Base-by-base conservation (phyloP, 2,797 vertebrate species). In the Poeciliopsis gracilis region DNA sequence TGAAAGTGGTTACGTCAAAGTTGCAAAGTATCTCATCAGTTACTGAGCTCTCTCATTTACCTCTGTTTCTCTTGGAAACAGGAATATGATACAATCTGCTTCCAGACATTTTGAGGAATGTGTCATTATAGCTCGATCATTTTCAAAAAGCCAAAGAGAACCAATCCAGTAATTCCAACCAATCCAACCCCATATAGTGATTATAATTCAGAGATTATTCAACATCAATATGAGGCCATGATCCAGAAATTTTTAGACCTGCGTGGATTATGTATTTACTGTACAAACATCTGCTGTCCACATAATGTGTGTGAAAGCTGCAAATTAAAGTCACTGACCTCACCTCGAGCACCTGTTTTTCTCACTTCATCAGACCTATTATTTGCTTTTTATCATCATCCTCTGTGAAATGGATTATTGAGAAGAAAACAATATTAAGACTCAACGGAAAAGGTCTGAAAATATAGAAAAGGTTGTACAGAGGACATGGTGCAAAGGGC, bases 121-220 rank as follows among this genome's bases (percentile, higher is more conserved):
- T 84, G 83, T 84, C 84, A 77, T 82, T 86, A 84, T 30, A 85
- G 85, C 80, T 88, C 80, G 76, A 76, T 91, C 82, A 79, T 20
- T 86, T 81, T 90, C 83, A 86, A 73, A 88, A 53, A 59, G 59
- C 49, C 79, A 73, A 66, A 63, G 78, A 70, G 83, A 63, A 51
- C 74, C 23, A 18, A 78, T 51, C 72, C 57, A 51, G 72, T 74
- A 82, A 77, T n/a, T 63, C 9, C 79, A 73, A 77, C 36, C 76
- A 77, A 78, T 81, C 74, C 79, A 87, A 81, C 74, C 77, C 38
- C 25, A 74, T 61, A 78, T 38, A 72, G 41, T 78, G 41, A 72
- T 69, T 77, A 72, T 20, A n/a, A 89, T 82, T 41, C 66, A 71
- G 75, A 76, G 76, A 86, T 89, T 86, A 82, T 86, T 79, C 76